These are phyloP conservation scores for Autographa pulchrina DNA, from an alignment of 2,888 invertebrate genomes.

Conservation along the genomic window DNA sequence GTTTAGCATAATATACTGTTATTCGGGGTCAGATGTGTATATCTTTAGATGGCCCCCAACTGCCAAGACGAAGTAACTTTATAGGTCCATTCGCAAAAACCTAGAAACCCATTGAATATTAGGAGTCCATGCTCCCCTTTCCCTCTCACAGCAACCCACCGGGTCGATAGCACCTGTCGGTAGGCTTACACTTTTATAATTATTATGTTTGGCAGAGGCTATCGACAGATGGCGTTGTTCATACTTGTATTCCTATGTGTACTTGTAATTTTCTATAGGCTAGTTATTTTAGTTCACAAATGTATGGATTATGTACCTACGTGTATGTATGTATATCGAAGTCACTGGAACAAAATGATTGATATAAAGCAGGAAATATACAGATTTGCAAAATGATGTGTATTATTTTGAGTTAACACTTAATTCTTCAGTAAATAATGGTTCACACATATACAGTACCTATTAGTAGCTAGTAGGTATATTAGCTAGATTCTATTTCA, in stretches of 20 bases:
- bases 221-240: constrained; percentile 42
- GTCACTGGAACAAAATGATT: constrained; percentile 70
- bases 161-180: constrained; percentile 39
- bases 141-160: constrained; percentile 17
- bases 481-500: no score
- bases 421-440: no score
- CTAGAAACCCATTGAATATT: constrained; percentile 15
- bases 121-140: constrained; percentile 19
- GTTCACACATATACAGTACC: no score
- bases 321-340: constrained; percentile 66
- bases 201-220: constrained; percentile 28
- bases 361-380: constrained; percentile 76
- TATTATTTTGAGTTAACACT: constrained; percentile 57
- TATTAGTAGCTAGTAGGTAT: no score
- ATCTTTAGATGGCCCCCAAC: constrained; percentile 32
- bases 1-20: constrained; percentile 52
- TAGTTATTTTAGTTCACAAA: constrained; percentile 66
- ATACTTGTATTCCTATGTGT: constrained; percentile 54
- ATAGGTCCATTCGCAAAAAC: constrained; percentile 45
- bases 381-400: constrained; percentile 76
- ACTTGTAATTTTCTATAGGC: constrained; percentile 64
- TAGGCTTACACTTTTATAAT: constrained; percentile 45
- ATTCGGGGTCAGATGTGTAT: constrained; percentile 37
- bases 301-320: constrained; percentile 64
- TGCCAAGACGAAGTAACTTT: constrained; percentile 48